Conservation (phyloP, 2,888 invertebrate genomes). For the Diaphora mendica region DNA sequence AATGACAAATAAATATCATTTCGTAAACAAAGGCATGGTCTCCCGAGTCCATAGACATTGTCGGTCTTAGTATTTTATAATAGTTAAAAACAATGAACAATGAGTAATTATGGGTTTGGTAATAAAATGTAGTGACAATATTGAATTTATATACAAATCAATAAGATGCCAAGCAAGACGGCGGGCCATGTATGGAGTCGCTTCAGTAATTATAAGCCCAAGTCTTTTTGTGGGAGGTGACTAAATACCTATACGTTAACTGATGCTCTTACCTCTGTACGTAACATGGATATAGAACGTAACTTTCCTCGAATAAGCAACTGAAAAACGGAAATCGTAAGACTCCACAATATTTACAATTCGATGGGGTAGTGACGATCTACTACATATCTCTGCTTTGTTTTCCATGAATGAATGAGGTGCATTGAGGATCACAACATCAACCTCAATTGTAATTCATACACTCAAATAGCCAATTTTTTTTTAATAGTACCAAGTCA, state of each 20-base stretch:
- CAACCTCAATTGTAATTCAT: not conserved
- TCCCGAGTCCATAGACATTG: slow-evolving; percentile 38
- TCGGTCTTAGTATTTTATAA: slow-evolving; percentile 52
- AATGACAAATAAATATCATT: slow-evolving; percentile 1
- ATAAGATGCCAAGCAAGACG: slow-evolving; percentile 68
- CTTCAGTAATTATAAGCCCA: slow-evolving; percentile 66
- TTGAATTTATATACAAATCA: slow-evolving; percentile 74
- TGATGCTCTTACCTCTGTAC: slow-evolving; percentile 36
- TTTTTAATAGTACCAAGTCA: not conserved
- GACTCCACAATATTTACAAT: not conserved
- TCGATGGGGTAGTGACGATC: not conserved
- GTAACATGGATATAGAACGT: slow-evolving; percentile 37
- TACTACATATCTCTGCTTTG: not conserved
- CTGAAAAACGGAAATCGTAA: not conserved
- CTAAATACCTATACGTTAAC: slow-evolving; percentile 52
- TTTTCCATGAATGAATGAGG: too few relatives aligned
- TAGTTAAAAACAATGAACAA: slow-evolving; percentile 57
- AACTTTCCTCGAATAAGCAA: slow-evolving; percentile 17
- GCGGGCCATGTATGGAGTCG: slow-evolving; percentile 58
- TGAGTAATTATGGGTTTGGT: slow-evolving; percentile 62
- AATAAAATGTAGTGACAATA: slow-evolving; percentile 60
- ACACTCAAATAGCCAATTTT: not conserved
- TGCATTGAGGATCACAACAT: not conserved
- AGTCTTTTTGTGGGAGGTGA: slow-evolving; percentile 64
- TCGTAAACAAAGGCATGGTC: slow-evolving; percentile 35